phyloP scores from a whole-genome alignment of 2,797 vertebrate species.

The Sebastes aleutianus region DNA sequence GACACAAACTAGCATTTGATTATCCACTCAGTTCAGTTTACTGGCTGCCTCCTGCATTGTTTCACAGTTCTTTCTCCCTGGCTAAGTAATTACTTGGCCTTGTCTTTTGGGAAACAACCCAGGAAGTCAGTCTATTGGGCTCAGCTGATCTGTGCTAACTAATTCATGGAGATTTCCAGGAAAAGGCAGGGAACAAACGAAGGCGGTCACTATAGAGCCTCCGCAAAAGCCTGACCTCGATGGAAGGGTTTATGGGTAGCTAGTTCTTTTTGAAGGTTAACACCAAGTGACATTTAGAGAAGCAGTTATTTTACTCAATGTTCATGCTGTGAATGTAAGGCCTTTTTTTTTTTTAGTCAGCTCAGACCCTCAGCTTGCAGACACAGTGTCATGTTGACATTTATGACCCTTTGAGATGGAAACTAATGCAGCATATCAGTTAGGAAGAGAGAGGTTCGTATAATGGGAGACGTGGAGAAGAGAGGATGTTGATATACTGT shows the following conservation, averaged over 20 bases:
- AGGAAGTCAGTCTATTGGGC: conserved; percentile 10
- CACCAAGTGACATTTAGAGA: conserved; percentile 38
- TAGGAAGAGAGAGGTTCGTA: not conserved
- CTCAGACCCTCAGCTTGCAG: not conserved
- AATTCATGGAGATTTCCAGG: conserved; percentile 62
- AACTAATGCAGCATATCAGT: not conserved
- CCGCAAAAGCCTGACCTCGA: conserved; percentile 17
- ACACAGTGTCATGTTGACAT: not conserved
- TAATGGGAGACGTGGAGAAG: not conserved
- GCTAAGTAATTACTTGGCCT: conserved; percentile 6
- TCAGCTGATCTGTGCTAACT: conserved; percentile 57
- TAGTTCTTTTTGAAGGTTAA: conserved; percentile 42
- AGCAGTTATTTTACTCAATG: conserved; percentile 20
- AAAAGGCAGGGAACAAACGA: conserved; percentile 49
- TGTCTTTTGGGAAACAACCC: conserved; percentile 3
- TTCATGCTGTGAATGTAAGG: conserved; percentile 11
- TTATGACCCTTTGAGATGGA: not conserved
- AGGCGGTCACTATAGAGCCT: conserved; percentile 20
- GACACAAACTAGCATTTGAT: not conserved
- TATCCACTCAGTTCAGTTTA: not conserved
- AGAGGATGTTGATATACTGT: not conserved
- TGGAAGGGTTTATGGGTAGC: conserved; percentile 35
- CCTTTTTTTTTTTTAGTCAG: conserved; percentile 11
- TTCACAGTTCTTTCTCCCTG: not conserved
- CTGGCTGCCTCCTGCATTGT: not conserved